Base-by-base conservation (phyloP, 2,797 vertebrate species). In the Alca torda region DNA sequence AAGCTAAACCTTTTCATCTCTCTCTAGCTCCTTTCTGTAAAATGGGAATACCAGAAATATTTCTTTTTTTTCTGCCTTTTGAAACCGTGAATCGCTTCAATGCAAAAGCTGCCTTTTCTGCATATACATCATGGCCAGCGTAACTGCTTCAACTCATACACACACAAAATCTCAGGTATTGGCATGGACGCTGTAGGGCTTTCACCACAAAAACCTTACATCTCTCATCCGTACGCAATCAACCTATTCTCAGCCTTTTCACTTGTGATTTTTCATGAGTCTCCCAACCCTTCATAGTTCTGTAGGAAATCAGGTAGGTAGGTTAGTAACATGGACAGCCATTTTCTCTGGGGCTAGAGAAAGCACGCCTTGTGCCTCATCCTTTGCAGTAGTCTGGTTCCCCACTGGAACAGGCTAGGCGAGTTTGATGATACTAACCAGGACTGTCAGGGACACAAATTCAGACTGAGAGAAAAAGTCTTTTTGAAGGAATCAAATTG, bases 41-140 rank as follows among this genome's bases (percentile, higher is more conserved):
- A 82, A 70, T 19, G 20, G 48, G 63, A 89, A 33, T 13, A 79
- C 13, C 28, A 64, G 56, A 51, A 70, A 20, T 48, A 41, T 45
- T 86, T 84, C 50, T 10, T 18, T 60, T 64, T 84, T 45, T 61
- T 6, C 46, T 73, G n/a, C 20, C 33, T 81, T 82, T 51, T 53
- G 53, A 83, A 89, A 37, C 21, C 39, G 50, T 31, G 30, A 60
- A 7, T 23, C n/a, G 17, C n/a, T 70, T 56, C 56, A 48, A 13
- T 6, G 23, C 10, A 73, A 78, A 92, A 31, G 12, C 23, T 30
- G n/a, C 14, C 24, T 83, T 65, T 79, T 69, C 35, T 31, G 2
- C 16, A 4, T 37, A 17, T 11, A 9, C 30, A 28, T 41, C 4
- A 4, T 3, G 5, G 10, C 31, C 50, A 28, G 37, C 1, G 0